phyloP scores from a whole-genome alignment of 2,113 vertebrate species.

The Plotosus lineatus region DNA sequence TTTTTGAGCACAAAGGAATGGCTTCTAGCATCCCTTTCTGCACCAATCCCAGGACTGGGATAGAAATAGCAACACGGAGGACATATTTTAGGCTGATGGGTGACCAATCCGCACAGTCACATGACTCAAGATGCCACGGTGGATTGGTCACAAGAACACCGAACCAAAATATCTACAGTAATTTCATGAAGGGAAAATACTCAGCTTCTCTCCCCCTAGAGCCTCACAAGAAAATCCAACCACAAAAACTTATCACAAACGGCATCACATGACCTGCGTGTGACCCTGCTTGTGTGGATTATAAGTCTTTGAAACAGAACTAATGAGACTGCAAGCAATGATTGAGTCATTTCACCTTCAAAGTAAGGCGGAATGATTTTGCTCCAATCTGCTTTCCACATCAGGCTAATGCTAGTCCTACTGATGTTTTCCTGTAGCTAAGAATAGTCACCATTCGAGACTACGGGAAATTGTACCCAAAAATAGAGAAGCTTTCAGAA shows the following conservation, averaged over 20 bases:
- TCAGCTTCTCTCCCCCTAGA: neutral
- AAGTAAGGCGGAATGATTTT: conserved; percentile 1
- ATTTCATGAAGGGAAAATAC: neutral
- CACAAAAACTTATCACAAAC: neutral
- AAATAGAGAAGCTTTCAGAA: conserved; percentile 33
- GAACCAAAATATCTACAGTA: conserved; percentile 34
- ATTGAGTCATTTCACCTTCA: conserved; percentile 1
- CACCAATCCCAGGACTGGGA: conserved; percentile 21
- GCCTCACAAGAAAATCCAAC: neutral
- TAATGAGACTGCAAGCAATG: conserved; percentile 16
- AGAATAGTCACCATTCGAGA: conserved; percentile 37
- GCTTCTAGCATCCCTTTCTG: conserved; percentile 42
- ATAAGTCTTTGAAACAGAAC: conserved; percentile 2
- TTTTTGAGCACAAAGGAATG: conserved; percentile 36
- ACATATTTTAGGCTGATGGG: conserved; percentile 35
- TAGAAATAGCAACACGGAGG: conserved; percentile 39
- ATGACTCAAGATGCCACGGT: conserved; percentile 16
- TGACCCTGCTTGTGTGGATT: conserved; percentile 11
- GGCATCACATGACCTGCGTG: neutral
- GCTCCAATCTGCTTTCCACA: conserved; percentile 16
- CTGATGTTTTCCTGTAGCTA: conserved; percentile 16
- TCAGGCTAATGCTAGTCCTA: neutral
- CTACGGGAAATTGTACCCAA: conserved; percentile 32
- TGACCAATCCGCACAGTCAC: conserved; percentile 22
- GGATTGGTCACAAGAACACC: neutral